These are phyloP conservation scores for Yponomeuta cagnagella DNA, from an alignment of 2,888 invertebrate genomes.

Conservation along the genomic window DNA sequence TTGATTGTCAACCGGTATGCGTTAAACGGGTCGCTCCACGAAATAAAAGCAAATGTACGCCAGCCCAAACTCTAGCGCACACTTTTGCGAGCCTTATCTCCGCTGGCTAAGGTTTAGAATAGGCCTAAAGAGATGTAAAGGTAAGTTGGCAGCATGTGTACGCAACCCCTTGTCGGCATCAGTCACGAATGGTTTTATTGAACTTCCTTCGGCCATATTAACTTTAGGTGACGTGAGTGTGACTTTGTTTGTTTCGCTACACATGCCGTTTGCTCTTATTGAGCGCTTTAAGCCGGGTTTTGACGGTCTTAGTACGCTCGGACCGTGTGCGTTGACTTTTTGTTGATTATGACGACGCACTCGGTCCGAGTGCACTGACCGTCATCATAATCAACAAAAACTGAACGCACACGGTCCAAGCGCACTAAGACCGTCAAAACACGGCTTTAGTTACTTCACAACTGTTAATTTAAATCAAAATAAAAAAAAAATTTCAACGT, in stretches of 20 bases:
- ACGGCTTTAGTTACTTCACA: too few species aligned
- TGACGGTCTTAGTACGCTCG: too few species aligned
- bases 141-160: not conserved
- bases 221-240: constrained; percentile 41
- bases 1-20: constrained; percentile 70
- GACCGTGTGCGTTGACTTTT: too few species aligned
- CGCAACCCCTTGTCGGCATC: constrained; percentile 53
- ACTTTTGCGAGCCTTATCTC: not conserved
- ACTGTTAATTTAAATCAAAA: too few species aligned
- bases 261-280: not conserved
- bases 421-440: too few species aligned
- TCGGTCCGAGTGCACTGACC: too few species aligned
- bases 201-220: constrained; percentile 50
- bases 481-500: too few species aligned
- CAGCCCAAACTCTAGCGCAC: not conserved
- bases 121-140: not conserved
- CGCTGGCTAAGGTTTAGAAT: not conserved
- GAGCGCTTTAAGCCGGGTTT: too few species aligned
- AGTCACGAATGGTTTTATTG: constrained; percentile 64
- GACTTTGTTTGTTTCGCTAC: constrained; percentile 28
- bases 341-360: too few species aligned
- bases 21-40: constrained; percentile 62
- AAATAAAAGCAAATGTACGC: constrained; percentile 64
- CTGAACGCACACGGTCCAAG: too few species aligned
- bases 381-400: too few species aligned